Conservation (phyloP, 53 echinoderm and acorn worm genomes). For the Apostichopus leukothele region DNA sequence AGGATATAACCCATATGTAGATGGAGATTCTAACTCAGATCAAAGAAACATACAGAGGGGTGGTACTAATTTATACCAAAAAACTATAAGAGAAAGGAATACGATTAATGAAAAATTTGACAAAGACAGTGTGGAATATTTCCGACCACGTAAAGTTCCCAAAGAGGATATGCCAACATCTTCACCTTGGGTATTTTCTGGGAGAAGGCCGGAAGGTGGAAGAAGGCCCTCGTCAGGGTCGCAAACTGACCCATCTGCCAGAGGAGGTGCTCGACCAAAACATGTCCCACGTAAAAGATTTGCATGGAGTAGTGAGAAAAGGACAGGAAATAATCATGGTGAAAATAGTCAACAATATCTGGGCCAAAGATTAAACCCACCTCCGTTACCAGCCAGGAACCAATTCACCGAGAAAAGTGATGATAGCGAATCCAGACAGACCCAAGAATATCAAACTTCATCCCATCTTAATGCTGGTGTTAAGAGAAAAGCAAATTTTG, state of each 20-base stretch:
- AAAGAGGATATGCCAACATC: not conserved
- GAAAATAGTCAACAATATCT: not conserved
- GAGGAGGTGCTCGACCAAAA: constrained; percentile 1
- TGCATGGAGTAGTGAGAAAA: not conserved
- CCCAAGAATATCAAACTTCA: not conserved
- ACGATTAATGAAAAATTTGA: no score
- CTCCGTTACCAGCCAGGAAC: constrained; percentile 11
- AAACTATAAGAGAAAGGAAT: not conserved
- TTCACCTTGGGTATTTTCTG: constrained; percentile 3
- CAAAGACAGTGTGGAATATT: not conserved
- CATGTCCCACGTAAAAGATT: constrained; percentile 31
- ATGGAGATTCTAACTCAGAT: constrained; percentile 20
- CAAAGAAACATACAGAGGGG: not conserved
- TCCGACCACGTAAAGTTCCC: not conserved
- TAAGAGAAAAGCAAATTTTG: constrained; percentile 18
- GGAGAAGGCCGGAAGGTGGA: not conserved
- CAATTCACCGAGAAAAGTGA: not conserved
- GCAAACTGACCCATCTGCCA: not conserved
- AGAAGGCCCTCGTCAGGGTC: not conserved
- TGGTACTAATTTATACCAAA: not conserved
- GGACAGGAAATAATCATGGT: no score
- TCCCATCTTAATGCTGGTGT: not conserved
- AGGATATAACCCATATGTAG: constrained; percentile 73
- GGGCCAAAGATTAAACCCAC: constrained; percentile 37
- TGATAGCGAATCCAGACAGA: not conserved